Evolutionary conservation across 2,797 vertebrate species (phyloP).

Genomic region (Taeniopygia guttata): DNA sequence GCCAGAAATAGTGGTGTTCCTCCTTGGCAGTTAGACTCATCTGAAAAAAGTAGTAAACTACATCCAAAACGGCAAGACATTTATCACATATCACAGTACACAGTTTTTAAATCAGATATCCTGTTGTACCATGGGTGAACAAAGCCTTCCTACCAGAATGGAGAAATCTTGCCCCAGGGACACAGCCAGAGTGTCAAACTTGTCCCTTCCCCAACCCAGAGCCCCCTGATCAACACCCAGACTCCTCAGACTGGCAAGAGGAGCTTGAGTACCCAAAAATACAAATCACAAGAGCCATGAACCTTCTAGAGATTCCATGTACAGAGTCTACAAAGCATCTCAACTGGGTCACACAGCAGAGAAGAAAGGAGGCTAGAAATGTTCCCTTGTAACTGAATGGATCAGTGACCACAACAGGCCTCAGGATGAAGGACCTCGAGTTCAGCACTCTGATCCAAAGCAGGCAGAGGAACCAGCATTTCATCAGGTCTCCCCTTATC

Average conservation of each 20-base stretch:
- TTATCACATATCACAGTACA: background rate
- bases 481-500: background rate
- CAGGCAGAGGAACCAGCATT: background rate
- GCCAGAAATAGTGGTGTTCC: background rate
- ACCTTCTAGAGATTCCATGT: background rate
- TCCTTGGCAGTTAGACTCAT: background rate
- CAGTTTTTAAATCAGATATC: background rate
- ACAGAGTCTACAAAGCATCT: background rate
- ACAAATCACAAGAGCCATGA: background rate
- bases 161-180: background rate
- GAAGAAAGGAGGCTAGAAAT: background rate
- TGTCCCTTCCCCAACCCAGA: background rate
- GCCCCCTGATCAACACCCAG: background rate
- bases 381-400: background rate
- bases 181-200: background rate
- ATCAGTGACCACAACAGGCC: background rate
- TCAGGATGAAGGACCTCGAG: background rate
- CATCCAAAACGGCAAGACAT: background rate
- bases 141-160: background rate
- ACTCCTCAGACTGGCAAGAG: background rate
- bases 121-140: background rate
- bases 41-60: background rate
- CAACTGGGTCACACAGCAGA: background rate
- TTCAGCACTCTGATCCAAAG: background rate
- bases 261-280: background rate